Percentiles rank a stretch among this genome's conserved stretches.
phyloP scores from a whole-genome alignment of 2,888 invertebrate genomes.

The Ferrisia virgata region DNA sequence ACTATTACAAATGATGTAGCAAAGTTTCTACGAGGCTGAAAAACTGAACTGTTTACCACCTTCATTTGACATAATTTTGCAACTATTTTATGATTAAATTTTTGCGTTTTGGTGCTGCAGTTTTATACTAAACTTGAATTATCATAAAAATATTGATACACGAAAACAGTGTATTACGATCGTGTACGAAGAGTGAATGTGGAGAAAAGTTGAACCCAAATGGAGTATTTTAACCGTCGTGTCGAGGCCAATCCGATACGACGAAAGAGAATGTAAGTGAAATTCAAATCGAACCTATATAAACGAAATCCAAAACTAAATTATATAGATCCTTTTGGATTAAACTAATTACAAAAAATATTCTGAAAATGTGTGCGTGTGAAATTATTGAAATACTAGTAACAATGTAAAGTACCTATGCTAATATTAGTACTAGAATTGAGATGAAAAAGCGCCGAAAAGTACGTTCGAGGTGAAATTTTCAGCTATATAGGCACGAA shows the following conservation, averaged over 20 bases:
- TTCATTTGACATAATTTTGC: no score
- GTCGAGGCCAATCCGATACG: no score
- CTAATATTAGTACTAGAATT: neutral
- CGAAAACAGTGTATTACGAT: neutral
- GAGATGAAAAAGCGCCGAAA: neutral
- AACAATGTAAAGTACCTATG: neutral
- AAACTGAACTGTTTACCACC: no score
- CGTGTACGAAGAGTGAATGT: neutral
- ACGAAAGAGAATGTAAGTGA: neutral
- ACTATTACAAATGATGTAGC: no score
- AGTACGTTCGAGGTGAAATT: no score
- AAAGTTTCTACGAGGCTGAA: no score
- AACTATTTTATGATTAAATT: neutral
- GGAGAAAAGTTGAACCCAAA: neutral
- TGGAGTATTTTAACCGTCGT: neutral
- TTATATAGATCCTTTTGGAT: neutral
- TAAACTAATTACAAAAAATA: neutral
- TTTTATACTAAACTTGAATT: neutral
- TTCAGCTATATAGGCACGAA: neutral
- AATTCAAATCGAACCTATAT: neutral
- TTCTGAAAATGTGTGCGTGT: neutral
- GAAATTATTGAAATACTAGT: neutral
- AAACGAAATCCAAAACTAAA: conserved; percentile 9
- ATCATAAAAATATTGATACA: neutral
- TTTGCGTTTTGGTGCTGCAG: neutral